Base-by-base conservation (phyloP, 2,797 vertebrate genomes). In the Acipenser oxyrinchus region DNA sequence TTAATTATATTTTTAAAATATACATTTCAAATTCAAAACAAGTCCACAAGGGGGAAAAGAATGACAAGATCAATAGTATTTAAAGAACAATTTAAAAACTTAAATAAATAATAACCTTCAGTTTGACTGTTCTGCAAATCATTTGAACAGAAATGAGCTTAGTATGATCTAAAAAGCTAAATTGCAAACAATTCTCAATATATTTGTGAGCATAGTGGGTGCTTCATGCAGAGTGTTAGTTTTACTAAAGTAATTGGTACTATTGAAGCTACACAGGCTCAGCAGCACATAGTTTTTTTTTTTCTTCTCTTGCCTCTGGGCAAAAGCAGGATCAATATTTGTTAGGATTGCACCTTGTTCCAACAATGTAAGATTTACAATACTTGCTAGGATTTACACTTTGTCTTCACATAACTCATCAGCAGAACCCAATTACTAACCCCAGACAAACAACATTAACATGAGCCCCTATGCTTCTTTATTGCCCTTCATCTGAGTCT, bases 371-470 rank as follows among this genome's bases (percentile, higher is more conserved):
- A 96, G 96, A 99, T 99, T 97, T 97, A 98, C 93, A 87, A 91
- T 93, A 87, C 90, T 86, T 84, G 88, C 88, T 90, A 88, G 93
- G 93, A 96, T 95, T 96, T 94, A 96, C 94, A 96, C 95, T 96
- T 95, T 94, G 94, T 98, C 95, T 98, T 95, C 88, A 88, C 92
- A 92, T 93, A 94, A 95, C 94, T 98, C 95, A 98, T 97, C 96
- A 98, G 93, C 84, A 89, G 90, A 93, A 96, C 93, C 96, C 95
- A 97, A 98, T 98, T 97, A 97, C 95, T 97, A 96, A 98, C 92
- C 90, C 87, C 89, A 95, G 94, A 98, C 94, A 98, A 95, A 96
- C 94, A 93, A 93, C 94, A 97, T 97, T 98, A 97, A 96, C 95
- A 94, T 94, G 88, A 90, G 87, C 86, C 90, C 90, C 86, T 87